Percentiles rank a stretch among this genome's conserved stretches.
phyloP scores from a whole-genome alignment of 2,797 vertebrate species.

The Gallirallus australis region DNA sequence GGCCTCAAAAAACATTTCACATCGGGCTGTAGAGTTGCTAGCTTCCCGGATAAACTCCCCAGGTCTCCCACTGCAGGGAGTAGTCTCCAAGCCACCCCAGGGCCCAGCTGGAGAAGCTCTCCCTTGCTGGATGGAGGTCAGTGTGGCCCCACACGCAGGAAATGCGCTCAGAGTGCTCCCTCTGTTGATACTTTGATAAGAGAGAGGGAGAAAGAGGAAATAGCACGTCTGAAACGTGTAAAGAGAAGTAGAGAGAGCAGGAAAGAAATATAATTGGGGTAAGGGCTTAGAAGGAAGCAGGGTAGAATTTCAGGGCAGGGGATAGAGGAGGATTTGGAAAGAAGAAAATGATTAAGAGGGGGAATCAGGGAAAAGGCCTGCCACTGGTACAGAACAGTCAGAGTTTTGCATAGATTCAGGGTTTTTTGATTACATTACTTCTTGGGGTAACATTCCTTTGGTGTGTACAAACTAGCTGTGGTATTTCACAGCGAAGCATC shows the following conservation, averaged over 20 bases:
- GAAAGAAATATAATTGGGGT: not conserved
- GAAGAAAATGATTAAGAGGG: not conserved
- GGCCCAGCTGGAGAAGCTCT: not conserved
- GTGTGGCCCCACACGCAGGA: not conserved
- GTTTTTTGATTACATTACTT: not conserved
- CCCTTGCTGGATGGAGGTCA: not conserved
- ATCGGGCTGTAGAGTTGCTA: accelerated
- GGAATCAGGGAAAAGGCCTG: not conserved
- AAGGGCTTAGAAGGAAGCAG: not conserved
- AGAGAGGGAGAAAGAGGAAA: not conserved
- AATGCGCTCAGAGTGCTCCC: slow-evolving; percentile 9
- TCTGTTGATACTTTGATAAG: not conserved
- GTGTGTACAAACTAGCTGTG: not conserved
- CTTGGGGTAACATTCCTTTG: not conserved
- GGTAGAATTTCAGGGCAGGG: not conserved
- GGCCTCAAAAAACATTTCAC: not conserved
- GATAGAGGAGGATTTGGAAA: not conserved
- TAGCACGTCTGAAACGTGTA: accelerated
- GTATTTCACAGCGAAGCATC: not conserved
- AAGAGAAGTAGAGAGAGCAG: not conserved
- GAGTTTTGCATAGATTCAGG: not conserved
- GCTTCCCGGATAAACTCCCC: not conserved
- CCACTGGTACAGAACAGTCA: not conserved
- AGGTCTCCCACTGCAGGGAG: not conserved
- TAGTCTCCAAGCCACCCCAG: not conserved